Base-by-base conservation (phyloP, 2,888 invertebrate genomes). In the Drosophila planitibia region DNA sequence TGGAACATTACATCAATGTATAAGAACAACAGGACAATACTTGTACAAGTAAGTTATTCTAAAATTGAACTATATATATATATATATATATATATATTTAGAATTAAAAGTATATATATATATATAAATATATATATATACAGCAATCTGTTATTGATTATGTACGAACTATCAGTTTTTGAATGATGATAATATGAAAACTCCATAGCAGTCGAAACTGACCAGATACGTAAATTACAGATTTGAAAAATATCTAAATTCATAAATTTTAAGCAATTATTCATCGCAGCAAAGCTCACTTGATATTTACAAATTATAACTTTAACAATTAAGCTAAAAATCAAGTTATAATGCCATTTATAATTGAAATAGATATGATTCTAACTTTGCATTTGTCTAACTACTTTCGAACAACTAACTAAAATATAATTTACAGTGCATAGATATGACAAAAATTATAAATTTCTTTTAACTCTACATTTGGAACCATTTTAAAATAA, bases 171-270 rank as follows among this genome's bases (percentile, higher is more conserved):
- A 41, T 10, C 10, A 41, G 10, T 10, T n/a, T 10, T n/a, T 5
- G 10, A n/a, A 41, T 22, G 3, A 22, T 14, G 14, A 22, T 22
- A 14, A 2, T 47, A 47, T 22, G 7, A 7, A 2, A 22, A 47
- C 22, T 22, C 1, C 4, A 49, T 2, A 4, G 25, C 25, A 28
- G 0, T 28, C 9, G 0, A 19, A 49, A 4, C 4, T 49, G 14
- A 22, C 3, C n/a, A 22, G 3, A 22, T 44, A 10, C 25, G 6
- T 47, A 5, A 28, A 0, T 0, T 0, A 49, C 0, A 19, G 10
- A 19, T 28, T 47, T 25, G 2, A 47, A 14, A 49, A 19, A 19
- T 19, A 28, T 10, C 1, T 0, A 10, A 9, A 10, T 30, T 30
- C 12, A 30, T 2, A 5, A 3, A 30, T 10, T 12, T 28, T 19